A percentile compares a stretch with the other conserved stretches of the same genome.
Evolutionary conservation across 2,113 vertebrate species (phyloP).

Genomic region (Salvelinus fontinalis): DNA sequence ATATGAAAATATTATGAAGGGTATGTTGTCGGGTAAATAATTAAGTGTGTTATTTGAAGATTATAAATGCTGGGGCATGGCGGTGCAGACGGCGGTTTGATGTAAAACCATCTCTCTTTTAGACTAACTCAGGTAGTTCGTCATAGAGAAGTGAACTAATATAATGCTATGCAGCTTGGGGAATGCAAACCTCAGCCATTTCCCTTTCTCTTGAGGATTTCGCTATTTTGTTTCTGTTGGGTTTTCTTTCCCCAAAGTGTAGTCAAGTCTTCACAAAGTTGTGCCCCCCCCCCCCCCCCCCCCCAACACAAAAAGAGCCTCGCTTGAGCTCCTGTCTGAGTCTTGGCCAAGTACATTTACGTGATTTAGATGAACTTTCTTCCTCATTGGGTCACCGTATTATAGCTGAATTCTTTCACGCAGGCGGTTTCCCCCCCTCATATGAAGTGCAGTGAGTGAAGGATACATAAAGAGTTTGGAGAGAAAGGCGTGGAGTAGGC

Average conservation of each 20-base stretch:
- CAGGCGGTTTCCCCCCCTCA: conserved; percentile 32
- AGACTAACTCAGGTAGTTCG: too few relatives aligned
- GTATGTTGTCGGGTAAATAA: conserved; percentile 32
- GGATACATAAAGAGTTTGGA: conserved; percentile 59
- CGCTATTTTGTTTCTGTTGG: conserved; percentile 48
- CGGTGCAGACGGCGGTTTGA: too few relatives aligned
- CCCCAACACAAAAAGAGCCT: background rate
- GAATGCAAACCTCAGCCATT: conserved; percentile 64
- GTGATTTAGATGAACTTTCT: conserved; percentile 76
- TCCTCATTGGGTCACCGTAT: conserved; percentile 58
- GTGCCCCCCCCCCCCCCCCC: conserved; percentile 29
- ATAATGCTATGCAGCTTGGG: conserved; percentile 38
- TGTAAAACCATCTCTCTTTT: too few relatives aligned
- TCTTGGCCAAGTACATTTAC: conserved; percentile 20
- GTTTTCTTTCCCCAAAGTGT: conserved; percentile 45
- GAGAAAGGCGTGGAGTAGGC: conserved; percentile 30
- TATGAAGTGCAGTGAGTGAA: conserved; percentile 58
- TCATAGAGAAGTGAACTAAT: conserved; percentile 40
- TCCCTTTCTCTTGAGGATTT: conserved; percentile 55
- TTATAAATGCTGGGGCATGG: too few relatives aligned
- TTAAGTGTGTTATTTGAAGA: conserved; percentile 47
- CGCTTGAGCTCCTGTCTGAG: conserved; percentile 28
- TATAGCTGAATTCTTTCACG: conserved; percentile 67
- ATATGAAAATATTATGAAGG: conserved; percentile 10
- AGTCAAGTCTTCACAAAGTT: conserved; percentile 37